Percentiles rank a stretch among this genome's conserved stretches.
Evolutionary conservation across 2,797 vertebrate genomes (phyloP).

Genomic region (Chrosomus eos): DNA sequence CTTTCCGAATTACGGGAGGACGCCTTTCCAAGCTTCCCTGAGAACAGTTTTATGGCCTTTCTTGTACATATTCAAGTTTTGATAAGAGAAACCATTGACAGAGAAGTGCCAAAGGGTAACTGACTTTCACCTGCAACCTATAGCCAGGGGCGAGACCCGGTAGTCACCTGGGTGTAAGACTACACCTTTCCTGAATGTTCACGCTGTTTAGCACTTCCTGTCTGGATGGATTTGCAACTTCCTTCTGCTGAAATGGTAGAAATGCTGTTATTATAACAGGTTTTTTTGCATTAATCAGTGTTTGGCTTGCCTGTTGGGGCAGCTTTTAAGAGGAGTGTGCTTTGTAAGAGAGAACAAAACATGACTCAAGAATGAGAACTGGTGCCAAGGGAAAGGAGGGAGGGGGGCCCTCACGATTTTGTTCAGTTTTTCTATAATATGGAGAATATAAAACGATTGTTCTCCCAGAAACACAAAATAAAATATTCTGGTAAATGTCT

Average conservation of each 20-base stretch:
- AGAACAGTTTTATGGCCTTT: slow-evolving; percentile 23
- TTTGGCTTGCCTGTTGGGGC: slow-evolving; percentile 33
- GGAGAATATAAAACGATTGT: neutral
- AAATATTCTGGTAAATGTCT: neutral
- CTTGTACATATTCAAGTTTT: slow-evolving; percentile 21
- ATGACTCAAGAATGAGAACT: slow-evolving; percentile 29
- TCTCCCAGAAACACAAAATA: neutral
- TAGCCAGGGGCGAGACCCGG: slow-evolving; percentile 7
- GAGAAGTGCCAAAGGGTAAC: neutral
- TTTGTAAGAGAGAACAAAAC: slow-evolving; percentile 36
- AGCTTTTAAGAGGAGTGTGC: slow-evolving; percentile 39
- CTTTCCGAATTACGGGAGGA: slow-evolving; percentile 2
- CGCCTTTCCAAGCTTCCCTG: neutral
- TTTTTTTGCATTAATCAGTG: slow-evolving; percentile 38
- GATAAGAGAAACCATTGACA: neutral
- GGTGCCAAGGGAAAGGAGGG: slow-evolving; percentile 24
- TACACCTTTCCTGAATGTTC: slow-evolving; percentile 61
- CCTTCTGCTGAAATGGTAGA: slow-evolving; percentile 47
- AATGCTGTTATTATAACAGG: slow-evolving; percentile 42
- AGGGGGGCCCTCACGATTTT: neutral
- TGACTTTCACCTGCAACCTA: slow-evolving; percentile 28
- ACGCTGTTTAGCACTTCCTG: slow-evolving; percentile 49
- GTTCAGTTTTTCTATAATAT: neutral
- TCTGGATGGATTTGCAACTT: slow-evolving; percentile 56
- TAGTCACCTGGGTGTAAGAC: slow-evolving; percentile 25